phyloP scores from a whole-genome alignment of 2,113 vertebrate species.

The Sylvia atricapilla region DNA sequence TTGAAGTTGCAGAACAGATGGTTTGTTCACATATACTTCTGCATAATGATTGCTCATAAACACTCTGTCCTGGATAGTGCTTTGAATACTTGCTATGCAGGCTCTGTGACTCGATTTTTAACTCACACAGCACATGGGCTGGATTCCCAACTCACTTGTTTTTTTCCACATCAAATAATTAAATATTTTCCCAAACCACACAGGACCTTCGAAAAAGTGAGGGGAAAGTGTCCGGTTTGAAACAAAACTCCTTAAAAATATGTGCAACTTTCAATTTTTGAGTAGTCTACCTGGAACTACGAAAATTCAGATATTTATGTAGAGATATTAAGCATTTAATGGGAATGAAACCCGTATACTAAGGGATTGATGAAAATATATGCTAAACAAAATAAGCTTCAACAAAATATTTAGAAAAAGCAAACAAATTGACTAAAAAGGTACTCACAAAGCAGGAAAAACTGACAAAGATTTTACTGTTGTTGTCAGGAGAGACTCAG shows the following conservation, averaged over 20 bases:
- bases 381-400: neutral
- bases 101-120: constrained; percentile 30
- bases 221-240: neutral
- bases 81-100: neutral
- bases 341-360: neutral
- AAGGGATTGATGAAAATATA: neutral
- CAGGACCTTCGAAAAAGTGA: neutral
- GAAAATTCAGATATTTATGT: neutral
- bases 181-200: neutral
- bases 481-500: neutral
- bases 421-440: neutral
- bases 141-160: neutral
- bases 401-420: neutral
- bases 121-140: neutral
- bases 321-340: neutral
- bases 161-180: neutral
- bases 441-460: neutral
- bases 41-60: constrained; percentile 35
- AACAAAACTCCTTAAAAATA: neutral
- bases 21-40: constrained; percentile 51
- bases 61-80: neutral
- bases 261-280: neutral
- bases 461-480: neutral
- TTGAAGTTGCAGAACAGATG: constrained; percentile 49
- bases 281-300: neutral